Conservation (phyloP, 1,140 invertebrate species). For the Heterodera carotae region DNA sequence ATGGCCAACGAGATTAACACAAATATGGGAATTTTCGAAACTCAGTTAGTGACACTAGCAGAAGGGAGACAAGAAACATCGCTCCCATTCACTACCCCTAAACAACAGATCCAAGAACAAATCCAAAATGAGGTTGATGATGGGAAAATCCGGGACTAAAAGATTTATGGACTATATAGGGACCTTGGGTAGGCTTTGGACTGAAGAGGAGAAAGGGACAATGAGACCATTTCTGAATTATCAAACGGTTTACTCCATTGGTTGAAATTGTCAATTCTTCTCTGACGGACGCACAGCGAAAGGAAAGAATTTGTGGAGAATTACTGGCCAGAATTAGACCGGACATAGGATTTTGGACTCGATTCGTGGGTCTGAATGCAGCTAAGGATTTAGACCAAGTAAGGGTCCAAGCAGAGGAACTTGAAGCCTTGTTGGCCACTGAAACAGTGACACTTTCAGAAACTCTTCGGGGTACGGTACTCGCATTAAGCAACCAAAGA, state of each 20-base stretch:
- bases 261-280: slow-evolving; percentile 1
- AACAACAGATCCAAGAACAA: too few relatives aligned
- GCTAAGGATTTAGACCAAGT: background rate
- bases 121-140: too few relatives aligned
- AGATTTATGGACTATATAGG: background rate
- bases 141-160: too few relatives aligned
- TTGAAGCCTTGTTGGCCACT: background rate
- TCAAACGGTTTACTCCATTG: slow-evolving; percentile 10
- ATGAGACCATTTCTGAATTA: background rate
- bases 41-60: too few relatives aligned
- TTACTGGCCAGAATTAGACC: background rate
- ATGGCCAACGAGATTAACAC: slow-evolving; percentile 9
- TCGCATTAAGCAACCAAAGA: background rate
- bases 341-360: background rate
- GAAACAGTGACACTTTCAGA: background rate
- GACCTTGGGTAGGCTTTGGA: background rate
- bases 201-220: background rate
- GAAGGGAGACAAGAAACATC: too few relatives aligned
- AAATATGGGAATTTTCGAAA: background rate
- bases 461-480: background rate
- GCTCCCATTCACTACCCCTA: too few relatives aligned
- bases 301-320: slow-evolving; percentile 1
- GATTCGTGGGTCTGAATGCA: background rate
- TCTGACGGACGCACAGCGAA: background rate
- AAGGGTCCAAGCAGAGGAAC: background rate